phyloP scores from a whole-genome alignment of 1,140 invertebrate genomes.

The Pogonomyrmex californicus region DNA sequence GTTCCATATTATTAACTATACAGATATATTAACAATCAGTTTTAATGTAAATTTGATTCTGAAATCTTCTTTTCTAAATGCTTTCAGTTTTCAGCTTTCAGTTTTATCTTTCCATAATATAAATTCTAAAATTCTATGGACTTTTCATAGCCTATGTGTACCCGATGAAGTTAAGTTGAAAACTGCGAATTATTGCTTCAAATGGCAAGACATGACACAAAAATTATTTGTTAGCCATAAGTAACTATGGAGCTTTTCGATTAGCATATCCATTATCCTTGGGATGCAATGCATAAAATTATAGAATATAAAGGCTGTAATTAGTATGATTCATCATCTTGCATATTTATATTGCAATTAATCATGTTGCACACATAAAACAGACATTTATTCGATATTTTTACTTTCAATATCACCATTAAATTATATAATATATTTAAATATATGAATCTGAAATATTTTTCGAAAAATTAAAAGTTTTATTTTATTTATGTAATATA shows the following conservation, averaged over 20 bases:
- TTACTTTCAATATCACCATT: neutral
- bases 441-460: no score
- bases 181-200: neutral
- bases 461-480: no score
- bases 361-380: neutral
- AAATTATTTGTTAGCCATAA: neutral
- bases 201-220: neutral
- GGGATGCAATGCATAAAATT: neutral
- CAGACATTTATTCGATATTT: no score
- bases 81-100: neutral
- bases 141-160: neutral
- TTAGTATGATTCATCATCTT: neutral
- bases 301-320: neutral
- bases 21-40: neutral
- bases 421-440: no score
- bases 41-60: neutral
- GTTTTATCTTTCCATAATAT: neutral
- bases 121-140: neutral
- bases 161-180: neutral
- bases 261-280: neutral
- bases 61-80: neutral
- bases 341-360: neutral
- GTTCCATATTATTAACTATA: neutral
- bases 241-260: slow-evolving; percentile 4
- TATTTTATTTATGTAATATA: no score